A percentile compares a stretch with the other conserved stretches of the same genome.
Evolutionary conservation across 2,888 invertebrate species (phyloP).

Genomic region (Lumbricus terrestris): DNA sequence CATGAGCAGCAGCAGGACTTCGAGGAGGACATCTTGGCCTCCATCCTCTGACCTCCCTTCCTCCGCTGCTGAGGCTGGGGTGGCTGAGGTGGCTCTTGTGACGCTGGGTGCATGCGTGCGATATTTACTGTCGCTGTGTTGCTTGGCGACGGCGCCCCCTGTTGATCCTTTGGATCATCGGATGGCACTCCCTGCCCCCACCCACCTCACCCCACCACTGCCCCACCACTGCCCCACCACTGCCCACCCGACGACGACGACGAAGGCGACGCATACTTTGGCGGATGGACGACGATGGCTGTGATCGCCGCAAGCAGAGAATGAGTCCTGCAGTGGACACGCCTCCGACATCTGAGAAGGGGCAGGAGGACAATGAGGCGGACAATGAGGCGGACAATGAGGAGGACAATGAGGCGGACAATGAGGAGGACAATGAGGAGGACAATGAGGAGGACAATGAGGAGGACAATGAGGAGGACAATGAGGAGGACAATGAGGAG

Average conservation of each 20-base stretch:
- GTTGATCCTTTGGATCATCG: neutral
- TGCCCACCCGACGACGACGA: too few relatives aligned
- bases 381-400: too few relatives aligned
- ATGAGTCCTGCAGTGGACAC: neutral
- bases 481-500: neutral
- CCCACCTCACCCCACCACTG: too few relatives aligned
- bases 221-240: too few relatives aligned
- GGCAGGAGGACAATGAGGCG: too few relatives aligned
- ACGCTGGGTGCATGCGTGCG: neutral
- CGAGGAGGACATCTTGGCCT: neutral
- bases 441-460: too few relatives aligned
- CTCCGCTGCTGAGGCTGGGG: neutral
- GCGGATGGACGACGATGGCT: neutral
- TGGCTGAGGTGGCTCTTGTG: neutral
- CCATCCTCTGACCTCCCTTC: neutral
- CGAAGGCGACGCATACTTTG: too few relatives aligned
- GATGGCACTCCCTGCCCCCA: neutral
- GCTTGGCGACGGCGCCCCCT: neutral
- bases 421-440: too few relatives aligned
- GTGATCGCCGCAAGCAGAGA: neutral
- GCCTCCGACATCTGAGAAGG: neutral
- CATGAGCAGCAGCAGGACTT: too few relatives aligned
- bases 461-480: too few relatives aligned
- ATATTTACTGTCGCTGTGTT: neutral
- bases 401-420: too few relatives aligned